A percentile compares a stretch with the other conserved stretches of the same genome.
Conservation (phyloP, 1,140 invertebrate species). For the Orchesella cincta region DNA sequence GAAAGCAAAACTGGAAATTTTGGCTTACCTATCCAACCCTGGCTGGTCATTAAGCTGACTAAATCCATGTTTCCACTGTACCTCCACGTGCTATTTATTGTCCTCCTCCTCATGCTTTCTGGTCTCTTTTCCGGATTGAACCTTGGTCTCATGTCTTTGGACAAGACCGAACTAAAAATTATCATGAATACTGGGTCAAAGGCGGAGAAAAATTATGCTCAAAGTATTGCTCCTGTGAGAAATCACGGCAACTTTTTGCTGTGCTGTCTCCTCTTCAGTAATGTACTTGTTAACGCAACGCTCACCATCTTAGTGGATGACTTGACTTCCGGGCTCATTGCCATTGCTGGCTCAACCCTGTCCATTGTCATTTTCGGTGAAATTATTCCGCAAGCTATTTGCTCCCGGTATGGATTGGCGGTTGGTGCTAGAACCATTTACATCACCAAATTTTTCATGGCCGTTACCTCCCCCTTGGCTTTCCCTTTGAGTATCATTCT, state of each 20-base stretch:
- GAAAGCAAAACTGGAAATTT: not conserved
- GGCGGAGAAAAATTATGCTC: conserved; percentile 58
- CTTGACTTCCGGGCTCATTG: conserved; percentile 62
- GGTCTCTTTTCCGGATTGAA: conserved; percentile 66
- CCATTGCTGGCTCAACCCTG: conserved; percentile 59
- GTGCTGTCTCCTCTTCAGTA: conserved; percentile 65
- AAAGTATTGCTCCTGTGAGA: conserved; percentile 59
- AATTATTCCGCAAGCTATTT: conserved; percentile 66
- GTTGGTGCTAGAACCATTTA: conserved; percentile 66
- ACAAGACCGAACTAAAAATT: conserved; percentile 63
- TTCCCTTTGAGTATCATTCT: conserved; percentile 66
- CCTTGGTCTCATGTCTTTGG: conserved; percentile 66
- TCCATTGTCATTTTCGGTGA: conserved; percentile 68
- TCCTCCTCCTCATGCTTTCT: conserved; percentile 60
- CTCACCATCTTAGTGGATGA: conserved; percentile 67
- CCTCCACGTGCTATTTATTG: conserved; percentile 56
- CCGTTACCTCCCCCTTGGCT: conserved; percentile 65
- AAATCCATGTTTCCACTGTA: conserved; percentile 39
- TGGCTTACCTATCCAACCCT: conserved; percentile 1
- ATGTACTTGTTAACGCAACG: conserved; percentile 68
- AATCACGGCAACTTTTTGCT: conserved; percentile 66
- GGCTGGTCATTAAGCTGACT: conserved; percentile 36
- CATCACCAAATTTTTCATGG: conserved; percentile 67
- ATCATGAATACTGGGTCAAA: conserved; percentile 56
- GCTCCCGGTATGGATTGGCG: conserved; percentile 65